A percentile compares a stretch with the other conserved stretches of the same genome.
Conservation (phyloP, 2,113 vertebrate genomes). For the Orcinus orca region DNA sequence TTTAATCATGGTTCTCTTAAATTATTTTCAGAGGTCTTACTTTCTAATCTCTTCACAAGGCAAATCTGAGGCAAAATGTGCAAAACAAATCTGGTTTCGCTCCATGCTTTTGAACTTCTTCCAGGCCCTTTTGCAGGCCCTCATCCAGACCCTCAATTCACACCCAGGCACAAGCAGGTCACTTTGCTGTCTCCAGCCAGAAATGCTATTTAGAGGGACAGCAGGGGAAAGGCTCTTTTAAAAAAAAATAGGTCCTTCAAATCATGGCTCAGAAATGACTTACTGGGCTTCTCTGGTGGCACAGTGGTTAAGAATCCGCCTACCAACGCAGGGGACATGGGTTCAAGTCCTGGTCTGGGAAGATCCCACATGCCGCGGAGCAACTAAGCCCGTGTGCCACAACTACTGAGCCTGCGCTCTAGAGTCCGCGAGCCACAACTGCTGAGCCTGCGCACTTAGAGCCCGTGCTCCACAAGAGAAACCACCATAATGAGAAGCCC, state of each 20-base stretch:
- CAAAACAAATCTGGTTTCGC: background rate
- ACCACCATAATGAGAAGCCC: too few relatives aligned
- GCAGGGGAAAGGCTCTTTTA: background rate
- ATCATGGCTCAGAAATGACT: background rate
- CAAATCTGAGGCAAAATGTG: background rate
- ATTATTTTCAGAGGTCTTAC: background rate
- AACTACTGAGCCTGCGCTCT: too few relatives aligned
- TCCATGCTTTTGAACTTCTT: background rate
- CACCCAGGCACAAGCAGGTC: background rate
- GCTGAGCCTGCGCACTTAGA: too few relatives aligned
- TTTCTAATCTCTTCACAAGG: constrained; percentile 5
- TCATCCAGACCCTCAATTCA: background rate
- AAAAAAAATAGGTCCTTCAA: background rate
- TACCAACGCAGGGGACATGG: too few relatives aligned
- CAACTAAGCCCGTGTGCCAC: too few relatives aligned
- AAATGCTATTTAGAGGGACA: background rate
- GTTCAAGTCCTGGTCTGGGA: too few relatives aligned
- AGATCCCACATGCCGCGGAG: too few relatives aligned
- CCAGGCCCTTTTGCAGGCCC: background rate
- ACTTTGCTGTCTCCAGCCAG: background rate
- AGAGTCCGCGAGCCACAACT: too few relatives aligned
- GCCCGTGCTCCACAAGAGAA: too few relatives aligned
- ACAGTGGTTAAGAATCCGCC: too few relatives aligned
- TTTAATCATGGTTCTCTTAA: background rate
- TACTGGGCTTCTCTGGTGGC: too few relatives aligned